Evolutionary conservation across 2,797 vertebrate species (phyloP), one percentile per base, ranked within the genome.

Genomic region (Tragelaphus oryx): DNA sequence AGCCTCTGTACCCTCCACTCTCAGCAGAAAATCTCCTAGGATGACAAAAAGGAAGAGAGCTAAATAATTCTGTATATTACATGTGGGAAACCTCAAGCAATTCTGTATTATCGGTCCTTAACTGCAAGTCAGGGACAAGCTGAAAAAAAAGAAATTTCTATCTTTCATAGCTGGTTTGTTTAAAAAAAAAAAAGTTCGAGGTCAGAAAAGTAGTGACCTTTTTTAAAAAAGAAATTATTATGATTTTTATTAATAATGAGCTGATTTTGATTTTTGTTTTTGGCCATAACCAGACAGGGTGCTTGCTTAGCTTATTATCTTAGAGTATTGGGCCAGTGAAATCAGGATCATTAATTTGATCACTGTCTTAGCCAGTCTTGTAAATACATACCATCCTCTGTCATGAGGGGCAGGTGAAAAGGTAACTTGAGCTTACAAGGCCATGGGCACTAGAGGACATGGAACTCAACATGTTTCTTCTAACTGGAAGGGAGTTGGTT

Each of bases 261-360:
- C 7, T 55, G 50, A 37, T 83, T 87, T 59, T 12, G 17, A 33
- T 55, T 46, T 81, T 92, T 9, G 3, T 3, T 90, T 50, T 62
- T 33, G 41, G 33, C 54, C 33, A 37, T 54, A 57, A 57, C 28
- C 28, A 84, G 46, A 50, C 24, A 75, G 46, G 10, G 8, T 46
- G 22, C 30, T 62, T 91, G 37, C 74, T 75, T 87, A 33, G 28
- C 20, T 22, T 89, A 80, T 81, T 87, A 78, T 91, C 30, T 37
- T 74, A 59, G 57, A 94, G 24, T 9, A 50, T 17, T 46, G 60
- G 41, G 54, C 10, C 28, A 82, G 28, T 74, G 41, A 86, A 33
- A 41, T 93, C n/a, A 62, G 33, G 52, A 57, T 59, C 48, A 90
- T 93, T 94, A 55, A 74, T 82, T 89, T 92, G 52, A 92, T 86